Evolutionary conservation across 2,797 vertebrate species (phyloP), one percentile per base, ranked within the genome.

Genomic region (Emys orbicularis): DNA sequence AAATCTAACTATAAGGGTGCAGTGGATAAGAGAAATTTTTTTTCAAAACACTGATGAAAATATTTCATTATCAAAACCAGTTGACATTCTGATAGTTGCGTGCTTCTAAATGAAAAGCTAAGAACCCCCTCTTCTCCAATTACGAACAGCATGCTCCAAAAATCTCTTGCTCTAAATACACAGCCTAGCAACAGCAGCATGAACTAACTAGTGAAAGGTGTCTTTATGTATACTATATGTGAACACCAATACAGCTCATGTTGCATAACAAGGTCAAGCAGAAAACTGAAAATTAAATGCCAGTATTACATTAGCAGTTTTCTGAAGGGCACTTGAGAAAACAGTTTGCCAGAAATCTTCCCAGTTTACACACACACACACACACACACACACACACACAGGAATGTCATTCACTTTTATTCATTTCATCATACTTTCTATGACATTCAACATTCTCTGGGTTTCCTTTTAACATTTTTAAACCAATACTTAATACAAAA

Each of bases 211-310:
- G 90, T 1, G 88, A 81, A 96, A 93, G 23, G 65, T 84, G 84
- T 90, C 89, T 93, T 79, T 84, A 82, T 49, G 81, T 68, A 86
- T 52, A 86, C 94, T 94, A 92, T 41, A 77, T n/a, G 50, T 49
- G 68, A 90, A 95, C 92, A 84, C 37, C 89, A 86, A 76, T 4
- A 21, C 56, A 91, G 79, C 50, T 86, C 83, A 54, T 21, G 9
- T 79, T 92, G 90, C 84, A 94, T 76, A 96, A 95, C 88, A 92
- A 95, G 90, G 91, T 94, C 90, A 90, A 87, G 81, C 44, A 97
- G 88, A 84, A 96, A 94, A 94, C 25, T 56, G 81, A 95, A 95
- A 94, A 96, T 84, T 93, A 94, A 95, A 95, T 83, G 76, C 31
- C 49, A 79, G 6, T 79, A 79, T 90, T 68, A 89, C 91, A 90